Percentiles rank a stretch among this genome's conserved stretches.
phyloP scores from a whole-genome alignment of 2,797 vertebrate genomes.

The Philypnodon macrostomus region DNA sequence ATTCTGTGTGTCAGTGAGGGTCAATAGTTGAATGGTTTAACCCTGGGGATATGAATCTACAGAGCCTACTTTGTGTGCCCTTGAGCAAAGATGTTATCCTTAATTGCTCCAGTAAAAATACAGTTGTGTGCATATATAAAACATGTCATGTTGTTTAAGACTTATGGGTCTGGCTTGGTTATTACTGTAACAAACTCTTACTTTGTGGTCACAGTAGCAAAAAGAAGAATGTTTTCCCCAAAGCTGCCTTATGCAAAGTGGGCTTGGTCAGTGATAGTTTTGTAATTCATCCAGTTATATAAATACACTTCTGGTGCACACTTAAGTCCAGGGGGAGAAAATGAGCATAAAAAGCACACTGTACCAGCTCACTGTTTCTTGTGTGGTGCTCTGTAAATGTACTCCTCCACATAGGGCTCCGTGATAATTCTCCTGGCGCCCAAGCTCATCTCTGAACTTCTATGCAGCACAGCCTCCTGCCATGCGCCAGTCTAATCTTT shows the following conservation, averaged over 20 bases:
- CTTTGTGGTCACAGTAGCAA: no score
- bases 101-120: constrained; percentile 68
- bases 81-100: constrained; percentile 67
- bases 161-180: constrained; percentile 45
- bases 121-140: constrained; percentile 52
- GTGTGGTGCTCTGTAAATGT: constrained; percentile 44
- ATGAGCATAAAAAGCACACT: constrained; percentile 43
- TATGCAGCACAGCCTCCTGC: constrained; percentile 52
- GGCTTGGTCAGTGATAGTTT: no score
- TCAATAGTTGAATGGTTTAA: constrained; percentile 74
- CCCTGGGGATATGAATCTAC: constrained; percentile 54
- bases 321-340: no score
- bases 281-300: no score
- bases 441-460: constrained; percentile 62
- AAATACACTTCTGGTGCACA: no score
- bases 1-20: constrained; percentile 63
- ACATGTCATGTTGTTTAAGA: constrained; percentile 48
- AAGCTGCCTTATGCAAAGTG: constrained; percentile 1
- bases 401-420: constrained; percentile 30
- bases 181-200: no score
- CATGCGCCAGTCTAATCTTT: constrained; percentile 63
- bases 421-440: constrained; percentile 44
- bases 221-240: constrained; percentile 36
- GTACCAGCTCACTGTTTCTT: constrained; percentile 52
- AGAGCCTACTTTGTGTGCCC: constrained; percentile 58